Percentiles rank a stretch among this genome's conserved stretches.
Conservation (phyloP, 1,140 invertebrate genomes). For the Medauroidea extradentata region DNA sequence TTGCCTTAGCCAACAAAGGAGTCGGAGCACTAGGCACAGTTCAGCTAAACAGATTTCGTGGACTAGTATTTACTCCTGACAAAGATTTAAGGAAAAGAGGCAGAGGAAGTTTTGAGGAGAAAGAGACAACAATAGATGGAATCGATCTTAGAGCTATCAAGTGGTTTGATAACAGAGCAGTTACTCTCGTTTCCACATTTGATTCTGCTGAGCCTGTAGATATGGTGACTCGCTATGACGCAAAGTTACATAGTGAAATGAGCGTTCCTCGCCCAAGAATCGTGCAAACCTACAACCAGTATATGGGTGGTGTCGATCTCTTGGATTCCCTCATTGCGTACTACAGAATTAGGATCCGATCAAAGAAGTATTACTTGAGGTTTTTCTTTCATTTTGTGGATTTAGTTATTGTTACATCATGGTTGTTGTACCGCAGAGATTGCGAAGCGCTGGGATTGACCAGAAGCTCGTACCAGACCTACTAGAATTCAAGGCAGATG, state of each 20-base stretch:
- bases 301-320: slow-evolving; percentile 22
- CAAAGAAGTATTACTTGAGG: slow-evolving; percentile 22
- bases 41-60: slow-evolving; percentile 34
- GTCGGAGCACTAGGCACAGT: slow-evolving; percentile 41
- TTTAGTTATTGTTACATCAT: slow-evolving; percentile 13
- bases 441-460: slow-evolving; percentile 3
- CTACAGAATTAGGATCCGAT: slow-evolving; percentile 19
- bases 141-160: neutral
- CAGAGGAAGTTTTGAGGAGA: slow-evolving; percentile 2
- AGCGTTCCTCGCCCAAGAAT: no score
- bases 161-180: slow-evolving; percentile 9
- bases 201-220: no score
- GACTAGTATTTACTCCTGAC: slow-evolving; percentile 27
- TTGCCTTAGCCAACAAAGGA: slow-evolving; percentile 16
- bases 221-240: no score
- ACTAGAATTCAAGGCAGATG: slow-evolving; percentile 3
- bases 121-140: slow-evolving; percentile 4
- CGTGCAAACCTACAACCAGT: slow-evolving; percentile 19
- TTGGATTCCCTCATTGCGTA: slow-evolving; percentile 19
- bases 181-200: no score
- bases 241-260: no score
- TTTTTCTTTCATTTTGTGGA: slow-evolving; percentile 18
- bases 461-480: neutral
- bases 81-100: slow-evolving; percentile 1
- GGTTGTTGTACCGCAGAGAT: slow-evolving; percentile 17